Evolutionary conservation across 2,797 vertebrate species (phyloP).

Genomic region (Chelidonichthys spinosus): DNA sequence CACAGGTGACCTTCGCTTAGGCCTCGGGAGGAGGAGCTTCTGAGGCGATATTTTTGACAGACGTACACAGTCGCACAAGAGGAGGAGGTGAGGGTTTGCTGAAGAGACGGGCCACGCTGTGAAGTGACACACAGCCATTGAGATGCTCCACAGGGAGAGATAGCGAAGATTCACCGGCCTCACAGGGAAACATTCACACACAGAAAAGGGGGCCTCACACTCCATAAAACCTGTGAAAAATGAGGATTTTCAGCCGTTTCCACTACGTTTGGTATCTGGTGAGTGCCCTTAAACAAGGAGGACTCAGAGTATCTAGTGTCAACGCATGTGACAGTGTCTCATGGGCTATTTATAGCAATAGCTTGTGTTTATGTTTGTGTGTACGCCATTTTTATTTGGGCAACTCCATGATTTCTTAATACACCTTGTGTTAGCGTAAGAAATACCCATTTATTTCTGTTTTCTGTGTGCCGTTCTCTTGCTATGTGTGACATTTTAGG

Average conservation of each 20-base stretch:
- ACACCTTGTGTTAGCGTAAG: slow-evolving; percentile 14
- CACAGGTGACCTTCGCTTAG: slow-evolving; percentile 61
- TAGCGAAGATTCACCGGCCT: slow-evolving; percentile 20
- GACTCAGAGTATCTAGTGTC: slow-evolving; percentile 1
- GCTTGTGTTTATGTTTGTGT: slow-evolving; percentile 18
- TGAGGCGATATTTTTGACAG: slow-evolving; percentile 47
- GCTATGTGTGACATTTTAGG: slow-evolving; percentile 76
- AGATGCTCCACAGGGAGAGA: slow-evolving; percentile 59
- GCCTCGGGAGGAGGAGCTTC: slow-evolving; percentile 62
- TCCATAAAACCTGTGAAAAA: slow-evolving; percentile 45
- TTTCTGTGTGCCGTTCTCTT: slow-evolving; percentile 64
- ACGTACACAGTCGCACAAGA: slow-evolving; percentile 22
- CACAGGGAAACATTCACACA: slow-evolving; percentile 17
- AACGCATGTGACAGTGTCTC: slow-evolving; percentile 10
- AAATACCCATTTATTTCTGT: slow-evolving; percentile 40
- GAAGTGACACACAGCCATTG: slow-evolving; percentile 31
- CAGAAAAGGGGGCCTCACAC: slow-evolving; percentile 8
- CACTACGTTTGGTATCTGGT: slow-evolving; percentile 91
- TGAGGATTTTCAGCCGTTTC: slow-evolving; percentile 91
- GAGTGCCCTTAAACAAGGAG: slow-evolving; percentile 52
- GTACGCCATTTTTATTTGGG: background rate
- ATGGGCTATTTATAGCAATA: slow-evolving; percentile 34
- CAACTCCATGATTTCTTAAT: slow-evolving; percentile 4
- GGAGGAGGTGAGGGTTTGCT: slow-evolving; percentile 48
- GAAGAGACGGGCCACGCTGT: slow-evolving; percentile 24